Base-by-base conservation (phyloP, 2,797 vertebrate species). In the Coendou prehensilis region DNA sequence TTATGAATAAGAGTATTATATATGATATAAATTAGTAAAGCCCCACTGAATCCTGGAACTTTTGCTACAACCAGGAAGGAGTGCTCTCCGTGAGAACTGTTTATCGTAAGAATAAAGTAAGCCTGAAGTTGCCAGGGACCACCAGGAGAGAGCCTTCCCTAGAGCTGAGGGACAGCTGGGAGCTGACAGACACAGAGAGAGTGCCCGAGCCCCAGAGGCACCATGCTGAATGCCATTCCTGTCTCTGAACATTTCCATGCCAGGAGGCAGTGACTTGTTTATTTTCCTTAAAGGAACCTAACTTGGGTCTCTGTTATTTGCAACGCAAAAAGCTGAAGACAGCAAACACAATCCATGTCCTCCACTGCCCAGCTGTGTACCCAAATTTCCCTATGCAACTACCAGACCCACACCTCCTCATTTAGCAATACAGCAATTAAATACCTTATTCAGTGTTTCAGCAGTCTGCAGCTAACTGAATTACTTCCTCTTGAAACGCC, bases 221-320 rank as follows among this genome's bases (percentile, higher is more conserved):
- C 5, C 45, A 18, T 45, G 20, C 6, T 56, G 54, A 54, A 61
- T 18, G 14, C 71, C 59, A 59, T 56, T 88, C 17, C 23, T 20
- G 80, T 57, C 30, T 50, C 28, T 63, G 45, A 59, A 81, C 33
- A 81, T 81, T 92, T 73, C 28, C 83, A 14, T 28, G 81, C 56
- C 17, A 57, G 26, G 33, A 88, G 61, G 82, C 71, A 92, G 1
- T 26, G 81, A 89, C 30, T 37, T 89, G 90, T 82, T 93, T 50
- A 67, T 83, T 94, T 86, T 59, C 45, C 88, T 94, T 93, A 89
- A 89, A 95, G 64, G 80, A 94, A 61, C 26, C 9, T 50, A 37
- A 93, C 15, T 56, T 57, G 69, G 18, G 69, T 61, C 93, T 81
- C 54, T 82, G 26, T 41, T 84, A 78, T 64, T 91, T 94, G 50